Evolutionary conservation across 2,113 vertebrate species (phyloP).

Genomic region (Otus sunia): DNA sequence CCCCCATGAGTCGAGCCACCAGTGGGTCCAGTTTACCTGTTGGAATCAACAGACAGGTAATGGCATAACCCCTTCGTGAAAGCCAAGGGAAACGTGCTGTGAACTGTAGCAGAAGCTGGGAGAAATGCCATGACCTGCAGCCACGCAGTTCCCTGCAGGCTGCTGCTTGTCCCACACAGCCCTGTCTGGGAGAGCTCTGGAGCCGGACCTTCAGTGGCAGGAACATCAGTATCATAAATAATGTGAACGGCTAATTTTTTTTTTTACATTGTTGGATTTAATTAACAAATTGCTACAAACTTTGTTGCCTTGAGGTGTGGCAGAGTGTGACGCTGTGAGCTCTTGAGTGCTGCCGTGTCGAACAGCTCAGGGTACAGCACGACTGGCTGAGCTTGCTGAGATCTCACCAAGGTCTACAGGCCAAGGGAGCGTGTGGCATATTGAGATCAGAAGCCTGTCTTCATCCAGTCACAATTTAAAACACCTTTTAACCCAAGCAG

Average conservation of each 20-base stretch:
- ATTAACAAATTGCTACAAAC: conserved; percentile 16
- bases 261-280: not conserved
- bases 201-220: not conserved
- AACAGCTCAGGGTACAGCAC: not conserved
- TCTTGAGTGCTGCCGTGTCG: not conserved
- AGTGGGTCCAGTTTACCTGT: conserved; percentile 91
- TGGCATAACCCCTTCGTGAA: not conserved
- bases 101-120: not conserved
- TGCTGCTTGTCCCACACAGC: not conserved
- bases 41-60: conserved; percentile 91
- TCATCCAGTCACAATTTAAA: not conserved
- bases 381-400: not conserved
- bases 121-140: not conserved
- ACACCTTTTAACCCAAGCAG: not conserved
- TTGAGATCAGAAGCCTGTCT: not conserved
- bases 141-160: not conserved
- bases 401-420: not conserved
- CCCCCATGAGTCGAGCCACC: conserved; percentile 91
- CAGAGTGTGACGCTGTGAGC: not conserved
- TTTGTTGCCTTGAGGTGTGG: not conserved
- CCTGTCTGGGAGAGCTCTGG: not conserved
- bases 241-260: not conserved
- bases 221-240: not conserved
- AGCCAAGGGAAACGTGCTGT: not conserved
- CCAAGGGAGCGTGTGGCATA: not conserved